Evolutionary conservation across 2,113 vertebrate genomes (phyloP).

Genomic region (Circaetus gallicus): DNA sequence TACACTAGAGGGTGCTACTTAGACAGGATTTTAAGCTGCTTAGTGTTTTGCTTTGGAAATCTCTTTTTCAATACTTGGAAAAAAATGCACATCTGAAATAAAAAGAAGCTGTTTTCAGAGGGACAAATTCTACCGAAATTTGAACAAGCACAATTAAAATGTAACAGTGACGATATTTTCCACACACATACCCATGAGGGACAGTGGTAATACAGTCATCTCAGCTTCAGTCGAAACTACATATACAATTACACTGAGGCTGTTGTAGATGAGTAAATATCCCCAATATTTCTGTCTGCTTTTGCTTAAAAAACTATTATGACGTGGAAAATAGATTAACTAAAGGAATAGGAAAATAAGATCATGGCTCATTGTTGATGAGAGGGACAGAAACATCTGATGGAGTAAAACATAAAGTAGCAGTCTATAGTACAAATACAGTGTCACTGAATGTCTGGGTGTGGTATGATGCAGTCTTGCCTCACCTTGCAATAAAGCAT

Average conservation of each 20-base stretch:
- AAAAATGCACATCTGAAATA: neutral
- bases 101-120: neutral
- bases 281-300: neutral
- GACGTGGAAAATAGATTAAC: neutral
- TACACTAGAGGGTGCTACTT: conserved; percentile 31
- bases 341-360: neutral
- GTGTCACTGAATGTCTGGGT: neutral
- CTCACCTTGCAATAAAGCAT: neutral
- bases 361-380: neutral
- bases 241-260: neutral
- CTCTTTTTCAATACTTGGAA: neutral
- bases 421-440: neutral
- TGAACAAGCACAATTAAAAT: neutral
- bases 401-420: neutral
- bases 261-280: neutral
- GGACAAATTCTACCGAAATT: neutral
- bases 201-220: neutral
- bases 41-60: neutral
- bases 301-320: neutral
- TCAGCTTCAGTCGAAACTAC: neutral
- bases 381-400: neutral
- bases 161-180: neutral
- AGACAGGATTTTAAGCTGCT: neutral
- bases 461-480: neutral
- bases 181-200: neutral